Conservation (phyloP, 2,797 vertebrate genomes). For the Sebastes nivosus region DNA sequence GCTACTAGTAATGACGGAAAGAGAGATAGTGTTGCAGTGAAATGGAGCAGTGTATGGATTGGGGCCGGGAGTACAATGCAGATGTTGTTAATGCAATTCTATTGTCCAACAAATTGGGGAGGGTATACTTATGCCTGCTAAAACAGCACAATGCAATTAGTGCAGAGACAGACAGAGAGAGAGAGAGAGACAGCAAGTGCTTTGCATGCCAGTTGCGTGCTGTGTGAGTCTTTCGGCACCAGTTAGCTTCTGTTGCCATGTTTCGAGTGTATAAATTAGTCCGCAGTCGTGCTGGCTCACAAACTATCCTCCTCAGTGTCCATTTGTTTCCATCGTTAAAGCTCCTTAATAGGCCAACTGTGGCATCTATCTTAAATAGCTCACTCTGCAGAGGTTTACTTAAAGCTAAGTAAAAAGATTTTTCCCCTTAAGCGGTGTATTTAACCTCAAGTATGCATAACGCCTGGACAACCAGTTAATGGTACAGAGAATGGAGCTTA, state of each 20-base stretch:
- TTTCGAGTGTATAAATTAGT: slow-evolving; percentile 63
- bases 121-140: slow-evolving; percentile 44
- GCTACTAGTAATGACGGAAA: neutral
- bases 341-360: slow-evolving; percentile 60
- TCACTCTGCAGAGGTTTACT: slow-evolving; percentile 48
- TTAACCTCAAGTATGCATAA: slow-evolving; percentile 53
- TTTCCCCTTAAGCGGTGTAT: slow-evolving; percentile 29
- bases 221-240: slow-evolving; percentile 58
- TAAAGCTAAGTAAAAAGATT: slow-evolving; percentile 37
- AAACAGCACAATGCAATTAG: slow-evolving; percentile 70
- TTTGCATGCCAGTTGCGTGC: slow-evolving; percentile 59
- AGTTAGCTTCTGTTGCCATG: slow-evolving; percentile 56
- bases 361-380: slow-evolving; percentile 51
- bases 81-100: slow-evolving; percentile 53
- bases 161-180: slow-evolving; percentile 27
- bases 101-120: slow-evolving; percentile 60
- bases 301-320: slow-evolving; percentile 52
- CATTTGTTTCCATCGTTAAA: slow-evolving; percentile 61
- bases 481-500: slow-evolving; percentile 25
- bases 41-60: slow-evolving; percentile 18
- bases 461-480: slow-evolving; percentile 26
- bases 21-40: slow-evolving; percentile 7
- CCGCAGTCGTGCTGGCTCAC: slow-evolving; percentile 49
- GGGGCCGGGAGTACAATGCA: slow-evolving; percentile 31
- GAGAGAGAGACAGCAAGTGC: slow-evolving; percentile 32